Percentiles rank a stretch among this genome's conserved stretches.
These are phyloP conservation scores for Papilio helenus DNA, from an alignment of 1,140 invertebrate species.

Conservation along the genomic window DNA sequence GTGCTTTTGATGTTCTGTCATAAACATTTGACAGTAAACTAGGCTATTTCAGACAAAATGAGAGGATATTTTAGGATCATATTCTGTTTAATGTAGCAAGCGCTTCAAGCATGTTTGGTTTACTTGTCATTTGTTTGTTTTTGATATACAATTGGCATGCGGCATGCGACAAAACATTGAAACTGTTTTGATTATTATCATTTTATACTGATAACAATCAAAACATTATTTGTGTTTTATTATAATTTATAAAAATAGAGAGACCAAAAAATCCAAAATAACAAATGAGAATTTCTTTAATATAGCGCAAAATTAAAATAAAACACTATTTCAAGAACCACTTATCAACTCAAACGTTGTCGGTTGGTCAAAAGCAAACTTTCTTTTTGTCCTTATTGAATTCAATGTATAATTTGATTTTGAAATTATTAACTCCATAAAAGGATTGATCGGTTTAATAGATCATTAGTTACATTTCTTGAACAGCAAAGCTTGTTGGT, in stretches of 20 bases:
- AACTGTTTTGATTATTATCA: too few species aligned
- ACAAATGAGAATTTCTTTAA: too few species aligned
- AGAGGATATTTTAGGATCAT: neutral
- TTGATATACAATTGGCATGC: too few species aligned
- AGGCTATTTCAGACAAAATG: neutral
- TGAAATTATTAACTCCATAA: neutral
- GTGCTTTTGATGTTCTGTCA: conserved; percentile 6
- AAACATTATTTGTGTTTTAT: too few species aligned
- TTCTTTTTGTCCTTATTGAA: neutral
- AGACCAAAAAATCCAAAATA: too few species aligned
- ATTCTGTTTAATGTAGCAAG: neutral
- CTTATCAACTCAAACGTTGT: neutral
- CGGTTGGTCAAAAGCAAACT: neutral
- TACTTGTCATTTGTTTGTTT: neutral
- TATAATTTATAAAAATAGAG: too few species aligned
- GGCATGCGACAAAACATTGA: too few species aligned
- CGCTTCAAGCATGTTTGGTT: neutral
- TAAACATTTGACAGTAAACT: neutral
- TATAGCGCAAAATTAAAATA: too few species aligned
- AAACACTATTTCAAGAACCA: neutral
- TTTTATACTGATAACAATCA: too few species aligned
- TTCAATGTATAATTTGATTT: neutral
- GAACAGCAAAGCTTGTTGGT: neutral
- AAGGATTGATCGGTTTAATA: neutral
- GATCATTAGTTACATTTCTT: conserved; percentile 16